A percentile compares a stretch with the other conserved stretches of the same genome.
phyloP scores from a whole-genome alignment of 1,140 invertebrate genomes.

The Tetramorium parvispinum region DNA sequence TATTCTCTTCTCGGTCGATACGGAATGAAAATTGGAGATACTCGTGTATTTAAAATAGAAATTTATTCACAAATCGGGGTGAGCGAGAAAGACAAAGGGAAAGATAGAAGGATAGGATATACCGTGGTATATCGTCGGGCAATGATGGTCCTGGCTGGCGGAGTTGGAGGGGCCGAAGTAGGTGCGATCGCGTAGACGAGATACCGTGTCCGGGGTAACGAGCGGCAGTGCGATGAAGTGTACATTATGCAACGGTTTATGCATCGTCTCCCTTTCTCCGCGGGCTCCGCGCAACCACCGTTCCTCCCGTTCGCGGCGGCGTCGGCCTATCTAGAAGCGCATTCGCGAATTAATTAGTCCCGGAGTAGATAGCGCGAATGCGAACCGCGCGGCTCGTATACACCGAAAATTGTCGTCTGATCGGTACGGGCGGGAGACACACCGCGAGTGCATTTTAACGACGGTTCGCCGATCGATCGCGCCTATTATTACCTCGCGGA shows the following conservation, averaged over 20 bases:
- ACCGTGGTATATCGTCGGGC: neutral
- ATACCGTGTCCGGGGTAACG: conserved; percentile 41
- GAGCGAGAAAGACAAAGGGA: neutral
- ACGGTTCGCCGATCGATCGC: conserved; percentile 41
- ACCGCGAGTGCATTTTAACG: conserved; percentile 30
- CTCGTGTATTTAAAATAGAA: conserved; percentile 30
- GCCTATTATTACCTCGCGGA: conserved; percentile 47
- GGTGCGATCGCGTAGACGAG: conserved; percentile 16
- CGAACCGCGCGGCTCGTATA: neutral
- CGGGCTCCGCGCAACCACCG: neutral
- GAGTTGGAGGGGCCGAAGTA: conserved; percentile 7
- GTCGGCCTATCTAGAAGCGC: conserved; percentile 35
- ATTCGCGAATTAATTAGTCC: conserved; percentile 54
- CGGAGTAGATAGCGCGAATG: conserved; percentile 6
- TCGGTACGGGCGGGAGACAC: neutral
- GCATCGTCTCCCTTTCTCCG: conserved; percentile 31
- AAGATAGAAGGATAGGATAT: neutral
- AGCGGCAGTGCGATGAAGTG: conserved; percentile 55
- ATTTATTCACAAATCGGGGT: conserved; percentile 8
- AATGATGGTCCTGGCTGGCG: conserved; percentile 19
- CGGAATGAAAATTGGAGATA: neutral
- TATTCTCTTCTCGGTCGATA: neutral
- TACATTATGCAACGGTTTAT: conserved; percentile 59
- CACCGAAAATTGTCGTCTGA: conserved; percentile 38
- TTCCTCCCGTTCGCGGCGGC: neutral